These are phyloP conservation scores for Linhomoeus sp. DNA, from an alignment of 2,888 invertebrate genomes.

Conservation along the genomic window DNA sequence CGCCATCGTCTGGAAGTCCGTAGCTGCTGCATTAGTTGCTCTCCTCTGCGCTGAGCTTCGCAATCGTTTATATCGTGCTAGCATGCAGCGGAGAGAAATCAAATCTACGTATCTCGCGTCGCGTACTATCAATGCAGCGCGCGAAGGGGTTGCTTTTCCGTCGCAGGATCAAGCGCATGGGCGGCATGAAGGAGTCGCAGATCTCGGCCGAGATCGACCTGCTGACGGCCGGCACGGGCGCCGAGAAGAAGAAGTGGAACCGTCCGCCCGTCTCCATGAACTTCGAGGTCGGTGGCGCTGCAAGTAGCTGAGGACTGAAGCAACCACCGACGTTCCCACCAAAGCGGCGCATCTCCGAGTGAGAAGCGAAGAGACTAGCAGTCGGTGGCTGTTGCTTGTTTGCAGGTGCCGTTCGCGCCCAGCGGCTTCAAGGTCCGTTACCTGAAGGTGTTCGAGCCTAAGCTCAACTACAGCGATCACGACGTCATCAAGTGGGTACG, in stretches of 20 bases:
- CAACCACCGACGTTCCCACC: too few relatives aligned
- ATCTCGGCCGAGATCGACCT: constrained; percentile 96
- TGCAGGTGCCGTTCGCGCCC: constrained; percentile 85
- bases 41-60: too few relatives aligned
- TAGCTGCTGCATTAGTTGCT: background rate
- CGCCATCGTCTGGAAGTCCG: constrained; percentile 85
- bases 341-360: too few relatives aligned
- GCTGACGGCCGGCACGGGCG: constrained; percentile 68
- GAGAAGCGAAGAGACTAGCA: too few relatives aligned
- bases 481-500: constrained; percentile 99
- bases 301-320: too few relatives aligned
- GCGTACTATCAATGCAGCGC: too few relatives aligned
- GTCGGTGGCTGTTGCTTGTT: background rate
- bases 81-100: too few relatives aligned
- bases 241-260: constrained; percentile 79
- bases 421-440: constrained; percentile 99
- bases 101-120: too few relatives aligned
- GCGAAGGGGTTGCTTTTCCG: too few relatives aligned
- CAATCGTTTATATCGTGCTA: too few relatives aligned
- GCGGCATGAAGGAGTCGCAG: constrained; percentile 92
- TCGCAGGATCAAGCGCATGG: constrained; percentile 40
- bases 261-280: constrained; percentile 99
- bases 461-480: constrained; percentile 97
- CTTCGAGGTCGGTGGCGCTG: constrained; percentile 69
- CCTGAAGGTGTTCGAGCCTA: constrained; percentile 96